Evolutionary conservation across 1,140 invertebrate genomes (phyloP).

Genomic region (Drosophila rhopaloa): DNA sequence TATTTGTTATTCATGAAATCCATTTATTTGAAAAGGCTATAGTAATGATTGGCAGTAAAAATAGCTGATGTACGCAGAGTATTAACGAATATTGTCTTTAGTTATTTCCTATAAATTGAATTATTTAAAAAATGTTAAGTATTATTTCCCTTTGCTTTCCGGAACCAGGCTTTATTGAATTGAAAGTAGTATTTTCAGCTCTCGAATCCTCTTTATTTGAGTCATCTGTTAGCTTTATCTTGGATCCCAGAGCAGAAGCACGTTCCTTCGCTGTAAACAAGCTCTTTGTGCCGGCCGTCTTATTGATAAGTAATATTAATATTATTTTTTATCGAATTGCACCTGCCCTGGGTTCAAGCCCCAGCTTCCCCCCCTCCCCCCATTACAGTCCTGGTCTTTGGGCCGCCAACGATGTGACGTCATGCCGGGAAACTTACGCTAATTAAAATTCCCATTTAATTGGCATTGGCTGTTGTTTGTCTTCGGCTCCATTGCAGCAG

Average conservation of each 20-base stretch:
- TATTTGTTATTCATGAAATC: conserved; percentile 18
- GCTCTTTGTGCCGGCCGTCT: not conserved
- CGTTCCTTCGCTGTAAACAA: conserved; percentile 5
- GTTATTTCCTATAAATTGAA: too few relatives aligned
- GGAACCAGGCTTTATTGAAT: too few relatives aligned
- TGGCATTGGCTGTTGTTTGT: conserved; percentile 80
- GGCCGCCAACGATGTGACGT: conserved; percentile 41
- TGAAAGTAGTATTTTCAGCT: not conserved
- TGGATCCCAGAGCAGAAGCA: not conserved
- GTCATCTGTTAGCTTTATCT: not conserved
- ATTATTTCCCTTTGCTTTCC: too few relatives aligned
- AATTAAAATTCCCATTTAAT: conserved; percentile 83
- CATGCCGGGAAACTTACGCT: conserved; percentile 70
- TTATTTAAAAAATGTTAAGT: too few relatives aligned
- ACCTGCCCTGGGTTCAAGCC: conserved; percentile 15
- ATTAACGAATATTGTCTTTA: too few relatives aligned
- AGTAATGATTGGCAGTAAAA: not conserved
- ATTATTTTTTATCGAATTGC: conserved; percentile 23
- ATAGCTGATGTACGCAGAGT: too few relatives aligned
- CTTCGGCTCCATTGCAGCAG: conserved; percentile 65
- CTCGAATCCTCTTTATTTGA: not conserved
- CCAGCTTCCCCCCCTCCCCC: not conserved
- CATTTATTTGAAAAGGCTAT: conserved; percentile 3
- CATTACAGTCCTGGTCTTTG: not conserved
- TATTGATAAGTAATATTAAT: conserved; percentile 32